Evolutionary conservation across 2,113 vertebrate species (phyloP).

Genomic region (Cygnus atratus): DNA sequence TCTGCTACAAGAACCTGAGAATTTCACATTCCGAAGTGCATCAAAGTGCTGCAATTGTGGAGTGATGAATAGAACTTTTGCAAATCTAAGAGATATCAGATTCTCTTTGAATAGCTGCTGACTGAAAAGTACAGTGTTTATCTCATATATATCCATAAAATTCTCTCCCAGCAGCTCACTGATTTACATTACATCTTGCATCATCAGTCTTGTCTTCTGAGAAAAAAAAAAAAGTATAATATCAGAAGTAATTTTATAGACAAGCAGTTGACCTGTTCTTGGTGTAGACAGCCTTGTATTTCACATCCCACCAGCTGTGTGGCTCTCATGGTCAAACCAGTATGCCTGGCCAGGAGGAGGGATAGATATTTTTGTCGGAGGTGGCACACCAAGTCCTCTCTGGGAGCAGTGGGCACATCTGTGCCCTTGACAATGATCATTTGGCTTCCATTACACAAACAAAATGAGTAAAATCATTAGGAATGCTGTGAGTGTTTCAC

Average conservation of each 20-base stretch:
- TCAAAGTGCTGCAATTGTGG: neutral
- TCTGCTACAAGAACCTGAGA: neutral
- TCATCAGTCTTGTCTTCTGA: neutral
- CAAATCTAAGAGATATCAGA: neutral
- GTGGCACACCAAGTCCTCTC: neutral
- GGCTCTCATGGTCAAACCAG: neutral
- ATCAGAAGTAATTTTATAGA: neutral
- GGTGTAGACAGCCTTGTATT: neutral
- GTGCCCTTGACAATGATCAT: neutral
- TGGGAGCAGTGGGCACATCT: neutral
- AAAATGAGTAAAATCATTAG: neutral
- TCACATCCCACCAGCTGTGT: neutral
- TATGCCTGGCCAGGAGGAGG: accelerated
- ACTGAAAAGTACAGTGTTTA: neutral
- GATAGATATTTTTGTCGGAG: neutral
- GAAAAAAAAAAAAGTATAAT: neutral
- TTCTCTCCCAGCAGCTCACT: neutral
- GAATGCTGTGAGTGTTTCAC: neutral
- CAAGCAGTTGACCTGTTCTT: neutral
- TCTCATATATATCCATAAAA: neutral
- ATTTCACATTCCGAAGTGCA: neutral
- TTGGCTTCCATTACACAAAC: neutral
- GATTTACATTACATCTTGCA: neutral
- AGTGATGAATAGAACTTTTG: neutral
- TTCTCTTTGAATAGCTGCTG: neutral